Conservation (phyloP, 2,888 invertebrate genomes). For the Amphipyra berbera region DNA sequence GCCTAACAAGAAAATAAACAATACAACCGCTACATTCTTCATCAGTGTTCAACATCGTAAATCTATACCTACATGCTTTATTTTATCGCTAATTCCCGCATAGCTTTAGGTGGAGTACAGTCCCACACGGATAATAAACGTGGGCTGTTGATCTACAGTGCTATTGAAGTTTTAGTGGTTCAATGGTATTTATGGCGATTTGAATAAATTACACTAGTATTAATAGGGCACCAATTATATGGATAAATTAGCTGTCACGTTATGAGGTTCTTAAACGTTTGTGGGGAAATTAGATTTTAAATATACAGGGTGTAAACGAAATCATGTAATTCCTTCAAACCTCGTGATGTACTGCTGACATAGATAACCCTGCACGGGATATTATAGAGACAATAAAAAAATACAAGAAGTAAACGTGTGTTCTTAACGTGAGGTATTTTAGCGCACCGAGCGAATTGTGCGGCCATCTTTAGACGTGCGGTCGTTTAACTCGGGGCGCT, state of each 20-base stretch:
- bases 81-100: constrained; percentile 35
- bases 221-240: constrained; percentile 31
- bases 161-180: constrained; percentile 30
- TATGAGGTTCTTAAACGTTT: constrained; percentile 8
- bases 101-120: constrained; percentile 20
- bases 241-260: constrained; percentile 22
- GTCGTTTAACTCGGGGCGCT: too few species aligned
- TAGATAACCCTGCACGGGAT: too few species aligned
- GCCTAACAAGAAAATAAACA: constrained; percentile 24
- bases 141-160: constrained; percentile 36
- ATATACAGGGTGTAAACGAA: too few species aligned
- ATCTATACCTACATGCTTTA: constrained; percentile 25
- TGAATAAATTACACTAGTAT: constrained; percentile 27
- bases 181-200: constrained; percentile 44
- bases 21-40: constrained; percentile 15
- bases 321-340: too few species aligned
- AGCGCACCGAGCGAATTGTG: too few species aligned
- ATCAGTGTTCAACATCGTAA: constrained; percentile 14
- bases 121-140: constrained; percentile 40
- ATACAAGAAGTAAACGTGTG: too few species aligned
- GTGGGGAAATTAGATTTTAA: neutral
- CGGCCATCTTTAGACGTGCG: too few species aligned
- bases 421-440: too few species aligned
- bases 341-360: too few species aligned
- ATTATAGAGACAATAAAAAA: too few species aligned